These are phyloP conservation scores for Coryphaenoides rupestris DNA, from an alignment of 2,113 vertebrate genomes.

Conservation along the genomic window DNA sequence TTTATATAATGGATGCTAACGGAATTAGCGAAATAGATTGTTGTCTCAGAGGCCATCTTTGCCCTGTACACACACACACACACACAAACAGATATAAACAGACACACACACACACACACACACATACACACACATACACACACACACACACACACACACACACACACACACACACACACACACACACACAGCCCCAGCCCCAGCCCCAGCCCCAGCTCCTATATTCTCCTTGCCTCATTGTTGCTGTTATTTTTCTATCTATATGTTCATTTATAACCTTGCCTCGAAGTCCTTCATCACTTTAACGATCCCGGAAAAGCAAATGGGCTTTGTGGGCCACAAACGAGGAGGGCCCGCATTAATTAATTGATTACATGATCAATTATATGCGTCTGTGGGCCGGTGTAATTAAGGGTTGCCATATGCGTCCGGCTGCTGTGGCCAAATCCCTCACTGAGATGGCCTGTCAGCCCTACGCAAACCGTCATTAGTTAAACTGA, in stretches of 20 bases:
- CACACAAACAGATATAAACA: too few species aligned
- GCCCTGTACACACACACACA: constrained; percentile 9
- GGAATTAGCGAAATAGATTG: constrained; percentile 28
- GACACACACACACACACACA: too few species aligned
- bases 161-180: background rate
- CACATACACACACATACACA: constrained; percentile 6
- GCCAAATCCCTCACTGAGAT: constrained; percentile 46
- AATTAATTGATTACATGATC: constrained; percentile 70
- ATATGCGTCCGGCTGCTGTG: constrained; percentile 49
- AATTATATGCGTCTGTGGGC: constrained; percentile 53
- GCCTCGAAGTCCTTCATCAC: constrained; percentile 49
- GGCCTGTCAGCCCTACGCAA: constrained; percentile 31
- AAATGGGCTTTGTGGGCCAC: constrained; percentile 60
- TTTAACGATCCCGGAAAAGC: constrained; percentile 63
- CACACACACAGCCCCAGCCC: too few species aligned
- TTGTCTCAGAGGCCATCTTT: constrained; percentile 16
- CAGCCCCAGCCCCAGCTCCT: background rate
- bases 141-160: constrained; percentile 1
- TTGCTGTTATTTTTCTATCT: constrained; percentile 34
- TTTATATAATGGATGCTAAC: background rate
- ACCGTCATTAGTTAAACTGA: constrained; percentile 34
- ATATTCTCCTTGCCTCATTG: constrained; percentile 25
- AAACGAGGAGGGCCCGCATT: constrained; percentile 40
- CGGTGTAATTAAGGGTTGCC: constrained; percentile 58
- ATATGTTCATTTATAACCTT: constrained; percentile 43